A percentile compares a stretch with the other conserved stretches of the same genome.
Conservation (phyloP, 2,888 invertebrate genomes). For the Tuta absoluta region DNA sequence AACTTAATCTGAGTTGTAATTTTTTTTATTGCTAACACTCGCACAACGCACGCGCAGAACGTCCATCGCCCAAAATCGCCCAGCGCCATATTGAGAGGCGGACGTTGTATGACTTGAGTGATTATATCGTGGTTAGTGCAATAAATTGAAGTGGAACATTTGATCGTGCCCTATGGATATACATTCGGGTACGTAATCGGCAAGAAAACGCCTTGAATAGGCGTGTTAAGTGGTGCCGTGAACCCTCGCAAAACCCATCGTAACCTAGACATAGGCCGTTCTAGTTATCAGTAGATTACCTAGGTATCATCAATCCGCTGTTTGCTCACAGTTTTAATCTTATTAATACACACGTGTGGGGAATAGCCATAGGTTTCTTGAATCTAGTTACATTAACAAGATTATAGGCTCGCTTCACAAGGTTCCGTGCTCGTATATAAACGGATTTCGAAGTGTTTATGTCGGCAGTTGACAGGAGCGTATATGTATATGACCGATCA, state of each 20-base stretch:
- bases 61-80: constrained; percentile 81
- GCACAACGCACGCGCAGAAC: constrained; percentile 80
- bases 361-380: constrained; percentile 86
- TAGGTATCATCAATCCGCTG: constrained; percentile 82
- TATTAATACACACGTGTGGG: constrained; percentile 85
- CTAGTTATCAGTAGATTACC: constrained; percentile 83
- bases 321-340: constrained; percentile 84
- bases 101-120: constrained; percentile 84
- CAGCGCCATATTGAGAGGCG: constrained; percentile 89
- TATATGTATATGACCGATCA: constrained; percentile 83
- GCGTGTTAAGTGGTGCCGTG: constrained; percentile 52
- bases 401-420: constrained; percentile 84
- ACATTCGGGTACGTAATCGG: constrained; percentile 80
- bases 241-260: constrained; percentile 67
- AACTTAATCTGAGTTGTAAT: constrained; percentile 54
- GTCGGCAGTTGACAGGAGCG: constrained; percentile 84
- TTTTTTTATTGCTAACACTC: constrained; percentile 69
- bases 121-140: constrained; percentile 80
- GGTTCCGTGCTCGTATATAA: constrained; percentile 82
- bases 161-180: constrained; percentile 82
- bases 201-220: constrained; percentile 59
- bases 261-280: constrained; percentile 84
- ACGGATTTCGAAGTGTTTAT: constrained; percentile 82
- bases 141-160: constrained; percentile 79
- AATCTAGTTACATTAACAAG: constrained; percentile 90